Conservation (phyloP, 2,113 vertebrate species). For the Anoplopoma fimbria region DNA sequence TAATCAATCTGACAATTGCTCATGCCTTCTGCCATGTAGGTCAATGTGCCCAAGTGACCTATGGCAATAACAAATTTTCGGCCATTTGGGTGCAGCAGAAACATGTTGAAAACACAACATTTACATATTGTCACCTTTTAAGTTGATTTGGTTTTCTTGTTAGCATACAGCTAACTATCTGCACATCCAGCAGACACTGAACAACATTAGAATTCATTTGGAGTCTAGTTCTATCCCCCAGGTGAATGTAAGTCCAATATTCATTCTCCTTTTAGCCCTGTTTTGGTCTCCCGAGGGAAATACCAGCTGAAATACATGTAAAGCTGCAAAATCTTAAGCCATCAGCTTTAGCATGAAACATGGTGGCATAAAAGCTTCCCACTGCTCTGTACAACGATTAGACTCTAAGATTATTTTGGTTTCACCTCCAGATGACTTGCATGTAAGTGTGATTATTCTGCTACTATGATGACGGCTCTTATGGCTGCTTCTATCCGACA, state of each 20-base stretch:
- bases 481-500: conserved; percentile 18
- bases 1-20: neutral
- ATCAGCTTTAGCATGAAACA: neutral
- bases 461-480: conserved; percentile 20
- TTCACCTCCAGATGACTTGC: conserved; percentile 14
- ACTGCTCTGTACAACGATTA: neutral
- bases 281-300: neutral
- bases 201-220: neutral
- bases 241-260: neutral
- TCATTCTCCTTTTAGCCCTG: neutral
- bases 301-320: neutral
- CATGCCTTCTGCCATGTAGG: neutral
- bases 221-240: neutral
- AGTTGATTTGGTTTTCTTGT: neutral
- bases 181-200: neutral
- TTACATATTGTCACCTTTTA: neutral
- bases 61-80: neutral
- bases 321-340: neutral
- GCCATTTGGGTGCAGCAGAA: neutral
- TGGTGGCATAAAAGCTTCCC: neutral
- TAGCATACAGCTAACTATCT: neutral
- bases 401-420: neutral
- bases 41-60: neutral
- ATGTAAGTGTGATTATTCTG: conserved; percentile 21
- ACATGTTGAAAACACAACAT: neutral